phyloP scores from a whole-genome alignment of 1,140 invertebrate species.

The Aphidius ervi region DNA sequence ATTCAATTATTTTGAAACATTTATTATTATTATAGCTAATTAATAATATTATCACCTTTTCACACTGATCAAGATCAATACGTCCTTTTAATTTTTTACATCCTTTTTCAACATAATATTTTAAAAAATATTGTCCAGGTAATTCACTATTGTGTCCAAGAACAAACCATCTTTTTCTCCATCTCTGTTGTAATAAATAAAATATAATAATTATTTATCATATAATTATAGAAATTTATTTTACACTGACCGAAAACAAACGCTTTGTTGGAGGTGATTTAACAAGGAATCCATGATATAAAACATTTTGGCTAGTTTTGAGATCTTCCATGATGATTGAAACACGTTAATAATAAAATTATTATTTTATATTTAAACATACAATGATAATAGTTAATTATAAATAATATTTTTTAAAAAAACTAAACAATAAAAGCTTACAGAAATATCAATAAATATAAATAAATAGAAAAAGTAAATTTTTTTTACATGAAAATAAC shows the following conservation, averaged over 20 bases:
- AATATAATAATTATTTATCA: neutral
- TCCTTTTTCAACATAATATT: constrained; percentile 86
- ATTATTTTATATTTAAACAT: too few relatives aligned
- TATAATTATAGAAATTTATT: neutral
- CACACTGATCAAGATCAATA: constrained; percentile 92
- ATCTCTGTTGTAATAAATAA: constrained; percentile 65
- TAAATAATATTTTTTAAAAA: too few relatives aligned
- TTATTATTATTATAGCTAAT: neutral
- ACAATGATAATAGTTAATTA: too few relatives aligned
- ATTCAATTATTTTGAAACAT: neutral
- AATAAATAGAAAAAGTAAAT: too few relatives aligned
- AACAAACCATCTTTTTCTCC: constrained; percentile 90
- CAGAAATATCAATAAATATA: too few relatives aligned
- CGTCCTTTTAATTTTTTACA: constrained; percentile 83
- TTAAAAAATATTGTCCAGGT: constrained; percentile 87
- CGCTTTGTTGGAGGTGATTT: constrained; percentile 89
- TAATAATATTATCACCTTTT: constrained; percentile 64
- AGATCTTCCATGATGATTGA: constrained; percentile 34
- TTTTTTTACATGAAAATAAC: too few relatives aligned
- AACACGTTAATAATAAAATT: too few relatives aligned
- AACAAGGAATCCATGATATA: constrained; percentile 84
- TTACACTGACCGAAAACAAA: constrained; percentile 72
- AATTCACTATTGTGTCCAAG: constrained; percentile 83
- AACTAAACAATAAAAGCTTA: too few relatives aligned
- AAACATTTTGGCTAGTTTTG: constrained; percentile 58